Evolutionary conservation across 1,140 invertebrate genomes (phyloP).

Genomic region (Dendrolimus kikuchii): DNA sequence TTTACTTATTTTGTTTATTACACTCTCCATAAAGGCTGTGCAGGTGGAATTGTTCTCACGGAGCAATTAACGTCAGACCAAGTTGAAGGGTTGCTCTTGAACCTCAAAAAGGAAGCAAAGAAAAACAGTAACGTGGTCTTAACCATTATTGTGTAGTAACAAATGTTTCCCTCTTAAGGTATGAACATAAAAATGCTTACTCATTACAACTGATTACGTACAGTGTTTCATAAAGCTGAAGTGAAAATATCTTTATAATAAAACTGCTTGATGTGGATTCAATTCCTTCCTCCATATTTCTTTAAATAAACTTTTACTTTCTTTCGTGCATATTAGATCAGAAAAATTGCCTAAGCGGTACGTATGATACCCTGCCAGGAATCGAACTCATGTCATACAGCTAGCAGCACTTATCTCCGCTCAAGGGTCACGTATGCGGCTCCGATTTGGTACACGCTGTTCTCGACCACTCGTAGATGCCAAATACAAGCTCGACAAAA

Average conservation of each 20-base stretch:
- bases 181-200: conserved; percentile 14
- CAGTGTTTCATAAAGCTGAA: conserved; percentile 3
- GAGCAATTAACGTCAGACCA: conserved; percentile 57
- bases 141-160: conserved; percentile 30
- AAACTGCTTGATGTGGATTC: too few relatives aligned
- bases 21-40: conserved; percentile 20
- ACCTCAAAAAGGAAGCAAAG: conserved; percentile 45
- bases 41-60: conserved; percentile 57
- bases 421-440: too few relatives aligned
- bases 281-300: too few relatives aligned
- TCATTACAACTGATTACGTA: conserved; percentile 10
- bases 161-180: conserved; percentile 21
- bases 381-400: too few relatives aligned
- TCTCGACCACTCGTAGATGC: too few relatives aligned
- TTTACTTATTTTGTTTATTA: conserved; percentile 31
- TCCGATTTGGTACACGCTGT: too few relatives aligned
- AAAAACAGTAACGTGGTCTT: conserved; percentile 50
- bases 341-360: too few relatives aligned
- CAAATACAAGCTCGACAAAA: too few relatives aligned
- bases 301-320: too few relatives aligned
- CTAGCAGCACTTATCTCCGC: too few relatives aligned
- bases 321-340: too few relatives aligned
- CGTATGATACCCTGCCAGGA: too few relatives aligned
- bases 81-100: conserved; percentile 51
- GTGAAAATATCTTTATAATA: conserved; percentile 1